Evolutionary conservation across 2,888 invertebrate genomes (phyloP), one percentile per base, ranked within the genome.

Genomic region (Xanthostigma xanthostigma): DNA sequence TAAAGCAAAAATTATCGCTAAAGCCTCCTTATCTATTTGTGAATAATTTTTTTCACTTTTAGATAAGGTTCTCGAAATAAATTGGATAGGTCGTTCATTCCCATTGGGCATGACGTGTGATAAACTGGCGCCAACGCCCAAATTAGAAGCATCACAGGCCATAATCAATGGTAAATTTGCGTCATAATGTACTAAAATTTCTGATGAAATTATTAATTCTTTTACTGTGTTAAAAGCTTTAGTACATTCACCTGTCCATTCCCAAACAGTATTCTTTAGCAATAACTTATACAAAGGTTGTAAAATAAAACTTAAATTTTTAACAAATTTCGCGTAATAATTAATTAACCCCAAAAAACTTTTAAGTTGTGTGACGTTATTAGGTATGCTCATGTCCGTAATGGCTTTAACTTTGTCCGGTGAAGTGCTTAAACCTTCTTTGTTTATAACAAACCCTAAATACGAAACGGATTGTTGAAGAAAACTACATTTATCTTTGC

Each of bases 241-340:
- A 42, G 61, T 52, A 49, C 60, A 60, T 5, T 50, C 37, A 6
- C 52, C 50, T 5, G 50, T 52, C 61, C 62, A 63, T 11, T 52
- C 44, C 27, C 55, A 60, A 27, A 27, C 27, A 1, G 6, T 45
- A 11, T 56, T 50, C 40, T 56, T 54, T 39, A 50, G 46, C 11
- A 58, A 51, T 10, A 62, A 48, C 1, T 51, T 35, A 49, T 64
- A 57, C 8, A 65, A 46, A 0, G 62, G 62, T 6, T 49, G 61
- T 48, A 8, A 61, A 52, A n/a, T 57, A 54, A 10, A 57, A 54
- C 1, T 63, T 51, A 54, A 64, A 66, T 43, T 56, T 55, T 27
- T 27, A 5, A 38, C 12, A 38, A 38, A 38, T 38, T 38, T 38
- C 12, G n/a, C 12, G 38, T 38, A 38, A 38, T 38, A 38, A 38